phyloP scores from a whole-genome alignment of 2,113 vertebrate genomes.

The Alligator sinensis region DNA sequence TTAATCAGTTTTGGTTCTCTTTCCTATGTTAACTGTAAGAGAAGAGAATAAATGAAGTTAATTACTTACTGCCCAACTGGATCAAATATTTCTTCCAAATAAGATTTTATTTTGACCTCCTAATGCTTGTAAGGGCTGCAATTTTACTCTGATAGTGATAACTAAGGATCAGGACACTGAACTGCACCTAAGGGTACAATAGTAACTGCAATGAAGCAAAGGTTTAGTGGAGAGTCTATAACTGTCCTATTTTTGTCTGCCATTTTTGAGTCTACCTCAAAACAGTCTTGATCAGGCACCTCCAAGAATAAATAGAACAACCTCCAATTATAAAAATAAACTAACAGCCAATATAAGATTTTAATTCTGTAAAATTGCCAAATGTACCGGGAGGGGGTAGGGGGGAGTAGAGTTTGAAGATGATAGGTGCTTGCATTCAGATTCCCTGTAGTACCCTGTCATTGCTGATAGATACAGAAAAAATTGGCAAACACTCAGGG shows the following conservation, averaged over 20 bases:
- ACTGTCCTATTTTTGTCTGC: not conserved
- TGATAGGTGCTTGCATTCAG: too few relatives aligned
- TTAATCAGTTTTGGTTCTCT: not conserved
- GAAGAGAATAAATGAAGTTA: not conserved
- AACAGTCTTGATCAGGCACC: not conserved
- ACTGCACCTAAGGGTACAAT: not conserved
- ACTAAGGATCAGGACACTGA: not conserved
- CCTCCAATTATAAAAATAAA: not conserved
- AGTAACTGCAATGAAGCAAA: not conserved
- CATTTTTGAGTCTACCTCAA: not conserved
- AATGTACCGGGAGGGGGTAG: too few relatives aligned
- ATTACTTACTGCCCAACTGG: not conserved
- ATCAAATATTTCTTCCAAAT: not conserved
- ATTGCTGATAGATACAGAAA: slow-evolving; percentile 1
- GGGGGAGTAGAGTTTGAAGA: too few relatives aligned
- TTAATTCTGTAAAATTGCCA: too few relatives aligned
- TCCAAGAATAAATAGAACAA: not conserved
- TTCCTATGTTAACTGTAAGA: too few relatives aligned
- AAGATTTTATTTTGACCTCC: not conserved
- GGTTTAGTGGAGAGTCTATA: not conserved
- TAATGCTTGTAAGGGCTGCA: not conserved
- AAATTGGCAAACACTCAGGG: not conserved
- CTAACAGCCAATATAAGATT: too few relatives aligned
- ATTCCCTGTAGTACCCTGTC: not conserved
- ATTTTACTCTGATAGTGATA: not conserved